Evolutionary conservation across 2,113 vertebrate genomes (phyloP).

Genomic region (Bolborhynchus lineola): DNA sequence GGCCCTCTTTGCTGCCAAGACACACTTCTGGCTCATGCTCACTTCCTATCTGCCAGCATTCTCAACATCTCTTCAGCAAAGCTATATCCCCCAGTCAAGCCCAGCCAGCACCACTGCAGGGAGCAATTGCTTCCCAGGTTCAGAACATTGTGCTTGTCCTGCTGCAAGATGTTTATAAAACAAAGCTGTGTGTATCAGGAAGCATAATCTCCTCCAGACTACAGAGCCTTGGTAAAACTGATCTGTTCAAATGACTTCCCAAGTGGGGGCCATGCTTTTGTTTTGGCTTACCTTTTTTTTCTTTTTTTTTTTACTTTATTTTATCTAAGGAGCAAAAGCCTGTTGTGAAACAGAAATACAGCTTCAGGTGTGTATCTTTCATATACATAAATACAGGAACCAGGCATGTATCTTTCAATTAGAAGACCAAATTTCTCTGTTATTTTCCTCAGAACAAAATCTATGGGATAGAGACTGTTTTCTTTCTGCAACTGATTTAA

Average conservation of each 20-base stretch:
- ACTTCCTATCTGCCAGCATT: background rate
- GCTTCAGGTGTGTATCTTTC: background rate
- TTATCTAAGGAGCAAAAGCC: background rate
- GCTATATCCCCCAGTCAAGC: background rate
- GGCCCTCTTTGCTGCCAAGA: background rate
- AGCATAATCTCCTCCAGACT: background rate
- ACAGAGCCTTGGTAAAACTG: background rate
- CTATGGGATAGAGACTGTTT: background rate
- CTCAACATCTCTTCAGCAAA: background rate
- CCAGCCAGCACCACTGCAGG: background rate
- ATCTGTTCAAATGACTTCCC: background rate
- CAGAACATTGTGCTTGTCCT: background rate
- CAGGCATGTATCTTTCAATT: background rate
- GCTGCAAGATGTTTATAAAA: background rate
- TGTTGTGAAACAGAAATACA: background rate
- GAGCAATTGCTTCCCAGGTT: background rate
- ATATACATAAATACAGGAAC: background rate
- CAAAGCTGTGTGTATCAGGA: background rate
- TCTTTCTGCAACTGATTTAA: background rate
- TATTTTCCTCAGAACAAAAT: background rate
- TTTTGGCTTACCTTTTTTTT: background rate
- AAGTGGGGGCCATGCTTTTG: background rate
- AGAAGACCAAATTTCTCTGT: background rate
- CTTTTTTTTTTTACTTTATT: background rate
- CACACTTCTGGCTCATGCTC: background rate